Conservation (phyloP, 2,113 vertebrate species). For the Microtus montanus region DNA sequence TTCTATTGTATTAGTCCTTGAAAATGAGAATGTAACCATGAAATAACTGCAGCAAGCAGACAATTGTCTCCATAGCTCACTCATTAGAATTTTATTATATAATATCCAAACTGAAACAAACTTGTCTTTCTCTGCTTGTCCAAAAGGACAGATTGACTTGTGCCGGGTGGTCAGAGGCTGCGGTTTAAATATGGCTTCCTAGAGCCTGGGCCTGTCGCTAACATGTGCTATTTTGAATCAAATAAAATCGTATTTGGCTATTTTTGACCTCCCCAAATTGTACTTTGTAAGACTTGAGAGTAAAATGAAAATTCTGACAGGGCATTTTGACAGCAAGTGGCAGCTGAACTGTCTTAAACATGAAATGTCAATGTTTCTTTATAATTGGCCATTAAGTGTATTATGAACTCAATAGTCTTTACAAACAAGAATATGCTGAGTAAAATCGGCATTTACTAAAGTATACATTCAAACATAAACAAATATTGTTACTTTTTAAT, state of each 20-base stretch:
- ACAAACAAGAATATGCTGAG: slow-evolving; percentile 57
- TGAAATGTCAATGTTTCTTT: slow-evolving; percentile 41
- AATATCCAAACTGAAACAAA: slow-evolving; percentile 48
- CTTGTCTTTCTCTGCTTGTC: background rate
- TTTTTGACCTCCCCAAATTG: slow-evolving; percentile 20
- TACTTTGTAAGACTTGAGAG: slow-evolving; percentile 34
- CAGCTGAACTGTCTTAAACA: slow-evolving; percentile 26
- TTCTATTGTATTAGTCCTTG: slow-evolving; percentile 37
- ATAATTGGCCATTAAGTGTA: slow-evolving; percentile 57
- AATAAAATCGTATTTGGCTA: slow-evolving; percentile 51
- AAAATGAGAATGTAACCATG: slow-evolving; percentile 52
- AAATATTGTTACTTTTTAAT: slow-evolving; percentile 79
- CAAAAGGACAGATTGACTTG: background rate
- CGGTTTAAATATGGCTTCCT: slow-evolving; percentile 3
- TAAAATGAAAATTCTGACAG: slow-evolving; percentile 54
- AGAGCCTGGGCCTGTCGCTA: background rate
- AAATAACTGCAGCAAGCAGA: slow-evolving; percentile 36
- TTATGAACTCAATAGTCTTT: slow-evolving; percentile 59
- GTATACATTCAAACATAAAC: slow-evolving; percentile 60
- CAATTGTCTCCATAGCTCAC: background rate
- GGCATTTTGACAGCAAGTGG: background rate
- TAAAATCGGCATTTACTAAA: slow-evolving; percentile 63
- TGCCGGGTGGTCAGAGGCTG: background rate
- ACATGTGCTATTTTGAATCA: background rate
- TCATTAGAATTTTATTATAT: slow-evolving; percentile 39